A percentile compares a stretch with the other conserved stretches of the same genome.
These are phyloP conservation scores for Tiaroga cobitis DNA, from an alignment of 2,797 vertebrate species.

Conservation along the genomic window DNA sequence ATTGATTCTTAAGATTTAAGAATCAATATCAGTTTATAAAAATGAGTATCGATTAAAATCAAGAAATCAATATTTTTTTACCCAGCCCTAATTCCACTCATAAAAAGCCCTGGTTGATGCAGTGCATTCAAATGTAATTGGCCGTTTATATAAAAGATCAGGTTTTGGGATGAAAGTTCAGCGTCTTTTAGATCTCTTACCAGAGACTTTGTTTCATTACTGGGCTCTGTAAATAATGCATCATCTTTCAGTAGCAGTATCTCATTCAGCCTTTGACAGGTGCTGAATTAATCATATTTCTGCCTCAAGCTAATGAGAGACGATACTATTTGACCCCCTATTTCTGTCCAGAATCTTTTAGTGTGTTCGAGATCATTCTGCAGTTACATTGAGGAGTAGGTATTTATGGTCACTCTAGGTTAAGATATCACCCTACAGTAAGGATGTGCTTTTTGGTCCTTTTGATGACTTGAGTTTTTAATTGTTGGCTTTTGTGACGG, in stretches of 20 bases:
- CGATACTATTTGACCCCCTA: conserved; percentile 33
- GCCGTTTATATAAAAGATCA: background rate
- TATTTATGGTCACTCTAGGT: background rate
- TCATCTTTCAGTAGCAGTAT: conserved; percentile 55
- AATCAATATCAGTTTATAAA: background rate
- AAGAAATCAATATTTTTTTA: too few species aligned
- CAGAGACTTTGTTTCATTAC: conserved; percentile 58
- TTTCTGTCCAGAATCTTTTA: background rate
- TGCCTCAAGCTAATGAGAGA: conserved; percentile 57
- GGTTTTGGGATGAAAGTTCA: conserved; percentile 29
- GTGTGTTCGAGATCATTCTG: background rate
- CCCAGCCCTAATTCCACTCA: background rate
- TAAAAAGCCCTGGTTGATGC: background rate
- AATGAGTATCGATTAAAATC: background rate
- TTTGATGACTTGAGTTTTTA: background rate
- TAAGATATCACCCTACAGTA: background rate
- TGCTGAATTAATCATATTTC: conserved; percentile 72
- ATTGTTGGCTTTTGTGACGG: background rate
- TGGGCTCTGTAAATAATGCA: conserved; percentile 70
- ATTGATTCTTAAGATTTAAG: too few species aligned
- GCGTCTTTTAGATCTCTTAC: background rate
- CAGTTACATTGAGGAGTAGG: background rate
- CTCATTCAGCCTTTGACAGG: conserved; percentile 60
- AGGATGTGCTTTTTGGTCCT: background rate
- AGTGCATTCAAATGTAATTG: background rate